These are phyloP conservation scores for Chrysolina haemoptera DNA, from an alignment of 2,888 invertebrate genomes.

Conservation along the genomic window DNA sequence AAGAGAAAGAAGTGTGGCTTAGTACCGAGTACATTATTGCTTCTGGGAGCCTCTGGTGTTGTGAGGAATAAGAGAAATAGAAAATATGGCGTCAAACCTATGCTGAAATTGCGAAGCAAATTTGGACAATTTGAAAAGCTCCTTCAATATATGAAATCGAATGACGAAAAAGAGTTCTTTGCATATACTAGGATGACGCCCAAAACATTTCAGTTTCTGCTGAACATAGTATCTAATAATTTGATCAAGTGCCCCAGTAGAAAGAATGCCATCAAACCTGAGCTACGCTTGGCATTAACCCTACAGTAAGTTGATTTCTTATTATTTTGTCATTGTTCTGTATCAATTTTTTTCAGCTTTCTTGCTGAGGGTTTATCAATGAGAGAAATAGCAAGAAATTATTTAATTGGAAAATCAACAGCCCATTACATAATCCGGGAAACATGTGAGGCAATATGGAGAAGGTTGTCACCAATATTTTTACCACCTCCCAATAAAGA, in stretches of 20 bases:
- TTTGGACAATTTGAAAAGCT: slow-evolving; percentile 15
- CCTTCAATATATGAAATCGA: slow-evolving; percentile 12
- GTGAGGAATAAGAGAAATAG: neutral
- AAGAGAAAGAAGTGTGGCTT: neutral
- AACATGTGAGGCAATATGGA: slow-evolving; percentile 53
- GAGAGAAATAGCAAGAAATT: slow-evolving; percentile 37
- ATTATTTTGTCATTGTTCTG: neutral
- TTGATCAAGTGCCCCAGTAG: neutral
- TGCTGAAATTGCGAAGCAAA: neutral
- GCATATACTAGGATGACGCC: neutral
- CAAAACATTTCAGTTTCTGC: slow-evolving; percentile 6
- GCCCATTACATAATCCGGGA: slow-evolving; percentile 50
- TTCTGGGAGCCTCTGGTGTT: slow-evolving; percentile 10
- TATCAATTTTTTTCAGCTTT: slow-evolving; percentile 30
- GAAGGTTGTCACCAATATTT: slow-evolving; percentile 26
- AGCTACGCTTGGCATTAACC: neutral
- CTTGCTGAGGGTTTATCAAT: slow-evolving; percentile 40
- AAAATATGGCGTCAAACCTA: too few species aligned
- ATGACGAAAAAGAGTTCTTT: neutral
- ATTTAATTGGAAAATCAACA: slow-evolving; percentile 53
- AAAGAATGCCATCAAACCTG: slow-evolving; percentile 20
- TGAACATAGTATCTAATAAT: neutral
- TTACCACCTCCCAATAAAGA: too few species aligned
- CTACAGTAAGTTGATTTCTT: slow-evolving; percentile 10
- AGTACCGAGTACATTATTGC: neutral